Evolutionary conservation across 2,888 invertebrate genomes (phyloP), one percentile per base, ranked within the genome.

Genomic region (Tanaodytes sp.): DNA sequence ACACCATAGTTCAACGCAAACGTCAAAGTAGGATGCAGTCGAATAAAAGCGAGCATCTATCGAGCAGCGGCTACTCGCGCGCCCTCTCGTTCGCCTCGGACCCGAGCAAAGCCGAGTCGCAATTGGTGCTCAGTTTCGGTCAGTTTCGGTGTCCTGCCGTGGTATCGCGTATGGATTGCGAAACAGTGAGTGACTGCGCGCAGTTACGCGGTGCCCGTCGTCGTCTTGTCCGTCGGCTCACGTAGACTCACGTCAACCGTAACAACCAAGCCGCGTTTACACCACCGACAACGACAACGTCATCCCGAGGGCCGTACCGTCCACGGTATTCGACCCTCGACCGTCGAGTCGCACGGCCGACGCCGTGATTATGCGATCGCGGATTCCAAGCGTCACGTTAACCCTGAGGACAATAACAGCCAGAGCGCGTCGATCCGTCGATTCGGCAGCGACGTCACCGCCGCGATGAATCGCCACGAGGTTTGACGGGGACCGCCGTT

Each of bases 281-380:
- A n/a, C n/a, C n/a, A n/a, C n/a, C n/a, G n/a, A n/a, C n/a, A n/a
- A n/a, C n/a, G 23, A 23, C 23, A 8, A 5, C 23, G 23, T 23
- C 23, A 23, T 23, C 8, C 23, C 8, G 8, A 23, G n/a, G n/a
- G n/a, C n/a, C n/a, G n/a, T n/a, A n/a, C n/a, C n/a, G n/a, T n/a
- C n/a, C n/a, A n/a, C n/a, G n/a, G n/a, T n/a, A n/a, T n/a, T n/a
- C 4, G 23, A 23, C 23, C 23, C n/a, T n/a, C n/a, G n/a, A 23
- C 4, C 23, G 8, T 23, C 8, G 23, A 23, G 8, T 23, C 5
- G 8, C 1, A 19, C 42, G 43, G 54, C 43, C 6, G 54, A 55
- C 43, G 54, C 43, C 43, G 54, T 19, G 42, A n/a, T 23, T 33
- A 33, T 54, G 42, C 52, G 52, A 31, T 48, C 48, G 48, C n/a